phyloP scores from a whole-genome alignment of 2,113 vertebrate species.

The Brachyistius frenatus region DNA sequence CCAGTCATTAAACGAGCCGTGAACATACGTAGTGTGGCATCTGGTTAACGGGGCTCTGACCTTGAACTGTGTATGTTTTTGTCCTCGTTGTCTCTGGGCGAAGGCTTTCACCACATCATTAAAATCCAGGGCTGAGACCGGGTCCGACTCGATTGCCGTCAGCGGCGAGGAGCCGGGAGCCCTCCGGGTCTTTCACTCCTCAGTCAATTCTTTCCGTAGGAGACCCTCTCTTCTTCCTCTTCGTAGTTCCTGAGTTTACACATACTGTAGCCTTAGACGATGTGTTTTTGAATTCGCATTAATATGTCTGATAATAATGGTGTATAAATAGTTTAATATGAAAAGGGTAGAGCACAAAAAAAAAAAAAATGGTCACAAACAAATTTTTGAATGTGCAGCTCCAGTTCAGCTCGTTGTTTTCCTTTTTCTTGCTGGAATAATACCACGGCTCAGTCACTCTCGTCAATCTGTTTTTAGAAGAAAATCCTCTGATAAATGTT shows the following conservation, averaged over 20 bases:
- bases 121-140: slow-evolving; percentile 52
- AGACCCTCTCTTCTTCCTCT: not conserved
- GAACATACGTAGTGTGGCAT: slow-evolving; percentile 33
- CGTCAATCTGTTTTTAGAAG: not conserved
- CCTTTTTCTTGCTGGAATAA: not conserved
- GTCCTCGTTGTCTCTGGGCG: slow-evolving; percentile 46
- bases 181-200: slow-evolving; percentile 32
- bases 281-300: slow-evolving; percentile 7
- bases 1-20: slow-evolving; percentile 39
- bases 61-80: slow-evolving; percentile 52
- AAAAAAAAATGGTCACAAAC: not conserved
- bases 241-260: not conserved
- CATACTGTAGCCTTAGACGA: not conserved
- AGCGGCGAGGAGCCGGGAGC: slow-evolving; percentile 14
- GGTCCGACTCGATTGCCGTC: slow-evolving; percentile 41
- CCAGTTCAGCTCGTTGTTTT: not conserved
- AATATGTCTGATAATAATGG: not conserved
- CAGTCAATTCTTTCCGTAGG: slow-evolving; percentile 10
- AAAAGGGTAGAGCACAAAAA: not conserved
- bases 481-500: not conserved
- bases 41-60: slow-evolving; percentile 42
- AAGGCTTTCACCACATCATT: slow-evolving; percentile 61
- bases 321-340: not conserved
- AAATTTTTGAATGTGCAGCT: not conserved
- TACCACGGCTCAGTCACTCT: not conserved